Base-by-base conservation (phyloP, 2,113 vertebrate species). In the Sorex fumeus region DNA sequence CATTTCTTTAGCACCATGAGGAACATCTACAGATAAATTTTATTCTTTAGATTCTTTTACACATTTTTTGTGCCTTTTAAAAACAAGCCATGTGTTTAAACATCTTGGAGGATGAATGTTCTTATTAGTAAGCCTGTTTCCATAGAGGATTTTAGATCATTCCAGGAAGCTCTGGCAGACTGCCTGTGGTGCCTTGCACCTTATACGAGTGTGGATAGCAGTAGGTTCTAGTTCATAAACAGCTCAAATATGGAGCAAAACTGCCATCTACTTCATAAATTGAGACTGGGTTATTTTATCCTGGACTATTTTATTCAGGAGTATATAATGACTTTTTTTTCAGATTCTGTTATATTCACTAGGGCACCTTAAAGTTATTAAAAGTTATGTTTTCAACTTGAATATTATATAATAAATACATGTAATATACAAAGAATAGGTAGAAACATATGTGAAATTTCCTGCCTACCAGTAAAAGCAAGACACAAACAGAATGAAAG, bases 41-140 rank as follows among this genome's bases (percentile, higher is more conserved):
- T 43, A 30, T 66, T 72, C 50, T 94, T 84, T 47, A 77, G 18
- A 77, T 36, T 53, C 16, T 75, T 84, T 87, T 47, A 74, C 11
- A 10, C 1, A n/a, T 75, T 28, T 87, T 78, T 64, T n/a, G 66
- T 84, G 8, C 71, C 34, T 83, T 95, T 83, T 32, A 87, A 69
- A 91, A 79, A 36, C 25, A 86, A 91, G 21, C 66, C 40, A 70
- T 74, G 32, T 79, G 30, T 87, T 93, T 53, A 83, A 87, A 92
- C n/a, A 93, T 66, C 15, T n/a, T 66, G 50, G n/a, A 81, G 16
- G 32, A 8, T 71, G 36, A 75, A 74, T 47, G 47, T 32, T 91
- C 69, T 76, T 87, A 40, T 57, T 84, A 43, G 43, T 81, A 36
- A 71, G 34, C 15, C 8, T 40, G 19, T 90, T 81, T 64, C 60